phyloP scores from a whole-genome alignment of 2,113 vertebrate genomes.

The Dryoscopus gambensis region DNA sequence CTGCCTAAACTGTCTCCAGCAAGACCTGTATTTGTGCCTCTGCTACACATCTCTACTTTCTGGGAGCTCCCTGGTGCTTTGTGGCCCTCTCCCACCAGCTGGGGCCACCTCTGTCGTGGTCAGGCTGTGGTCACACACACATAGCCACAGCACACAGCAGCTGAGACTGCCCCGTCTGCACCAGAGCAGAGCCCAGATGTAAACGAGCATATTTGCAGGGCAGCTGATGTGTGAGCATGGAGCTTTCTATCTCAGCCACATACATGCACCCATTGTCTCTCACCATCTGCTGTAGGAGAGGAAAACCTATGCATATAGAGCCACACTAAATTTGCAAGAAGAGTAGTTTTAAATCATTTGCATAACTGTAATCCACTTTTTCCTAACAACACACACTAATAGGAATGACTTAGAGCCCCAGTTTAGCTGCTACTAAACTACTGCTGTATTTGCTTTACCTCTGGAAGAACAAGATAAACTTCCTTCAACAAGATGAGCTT shows the following conservation, averaged over 20 bases:
- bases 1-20: neutral
- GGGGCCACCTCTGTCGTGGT: neutral
- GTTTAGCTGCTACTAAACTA: neutral
- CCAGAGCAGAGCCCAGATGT: neutral
- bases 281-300: neutral
- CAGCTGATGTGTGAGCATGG: neutral
- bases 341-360: neutral
- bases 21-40: neutral
- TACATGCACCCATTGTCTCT: neutral
- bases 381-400: neutral
- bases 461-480: constrained; percentile 49
- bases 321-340: neutral
- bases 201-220: neutral
- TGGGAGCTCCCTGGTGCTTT: neutral
- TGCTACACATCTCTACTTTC: neutral
- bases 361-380: constrained; percentile 23
- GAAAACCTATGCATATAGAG: neutral
- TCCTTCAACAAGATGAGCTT: neutral
- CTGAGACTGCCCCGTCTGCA: neutral
- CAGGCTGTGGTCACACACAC: neutral
- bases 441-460: neutral
- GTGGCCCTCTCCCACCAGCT: neutral
- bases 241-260: neutral
- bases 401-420: neutral
- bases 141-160: neutral